A percentile compares a stretch with the other conserved stretches of the same genome.
phyloP scores from a whole-genome alignment of 2,797 vertebrate species.

The Spondyliosoma cantharus region DNA sequence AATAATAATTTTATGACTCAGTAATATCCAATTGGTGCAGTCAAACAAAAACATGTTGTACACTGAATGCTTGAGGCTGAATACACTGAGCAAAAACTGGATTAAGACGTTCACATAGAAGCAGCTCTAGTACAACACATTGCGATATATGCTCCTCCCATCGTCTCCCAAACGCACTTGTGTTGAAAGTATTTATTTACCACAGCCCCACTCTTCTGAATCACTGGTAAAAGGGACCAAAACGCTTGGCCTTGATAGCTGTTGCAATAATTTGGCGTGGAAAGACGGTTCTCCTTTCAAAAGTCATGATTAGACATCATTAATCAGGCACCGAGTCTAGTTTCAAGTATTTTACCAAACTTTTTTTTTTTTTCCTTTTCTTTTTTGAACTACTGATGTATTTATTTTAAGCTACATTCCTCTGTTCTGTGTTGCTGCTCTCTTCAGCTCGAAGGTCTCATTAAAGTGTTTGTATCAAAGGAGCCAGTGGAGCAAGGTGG shows the following conservation, averaged over 20 bases:
- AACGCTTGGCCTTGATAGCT: slow-evolving; percentile 24
- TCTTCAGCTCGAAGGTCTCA: slow-evolving; percentile 30
- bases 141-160: not conserved
- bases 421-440: slow-evolving; percentile 16
- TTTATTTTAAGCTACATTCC: slow-evolving; percentile 66
- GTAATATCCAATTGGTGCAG: not conserved
- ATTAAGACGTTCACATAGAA: not conserved
- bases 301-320: slow-evolving; percentile 15
- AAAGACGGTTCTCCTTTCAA: not conserved
- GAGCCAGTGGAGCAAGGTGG: not conserved
- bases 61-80: not conserved
- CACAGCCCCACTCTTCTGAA: slow-evolving; percentile 24
- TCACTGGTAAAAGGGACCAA: slow-evolving; percentile 55
- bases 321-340: slow-evolving; percentile 41
- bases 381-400: slow-evolving; percentile 74
- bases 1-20: not conserved
- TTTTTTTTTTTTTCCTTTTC: slow-evolving; percentile 12
- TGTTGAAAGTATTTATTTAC: slow-evolving; percentile 71
- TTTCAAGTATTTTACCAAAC: slow-evolving; percentile 67
- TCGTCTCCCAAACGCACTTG: slow-evolving; percentile 57
- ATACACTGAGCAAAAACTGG: not conserved
- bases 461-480: slow-evolving; percentile 53
- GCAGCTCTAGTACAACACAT: slow-evolving; percentile 1
- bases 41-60: not conserved
- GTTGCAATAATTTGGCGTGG: slow-evolving; percentile 36